Percentiles rank a stretch among this genome's conserved stretches.
Evolutionary conservation across 2,888 invertebrate genomes (phyloP).

Genomic region (Sphecodes monilicornis): DNA sequence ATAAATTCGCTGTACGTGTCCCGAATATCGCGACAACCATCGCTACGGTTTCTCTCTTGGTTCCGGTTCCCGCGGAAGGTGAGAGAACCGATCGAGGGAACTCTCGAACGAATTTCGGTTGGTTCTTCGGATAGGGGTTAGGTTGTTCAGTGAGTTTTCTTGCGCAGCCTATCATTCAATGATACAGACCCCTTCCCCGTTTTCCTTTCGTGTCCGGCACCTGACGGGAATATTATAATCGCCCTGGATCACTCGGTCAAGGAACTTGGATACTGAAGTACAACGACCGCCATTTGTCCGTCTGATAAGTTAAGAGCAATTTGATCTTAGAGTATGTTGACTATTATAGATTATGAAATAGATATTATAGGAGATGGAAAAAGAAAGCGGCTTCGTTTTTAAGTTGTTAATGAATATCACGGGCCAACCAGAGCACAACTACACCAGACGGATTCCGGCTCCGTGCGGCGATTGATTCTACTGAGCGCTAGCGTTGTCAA

Average conservation of each 20-base stretch:
- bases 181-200: constrained; percentile 34
- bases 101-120: constrained; percentile 50
- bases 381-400: too few species aligned
- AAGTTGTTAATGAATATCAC: too few species aligned
- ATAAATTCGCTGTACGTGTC: constrained; percentile 82
- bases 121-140: constrained; percentile 4
- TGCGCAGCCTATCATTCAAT: constrained; percentile 27
- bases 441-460: too few species aligned
- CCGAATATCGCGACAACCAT: constrained; percentile 72
- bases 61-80: constrained; percentile 59
- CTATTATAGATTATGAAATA: too few species aligned
- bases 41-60: constrained; percentile 48
- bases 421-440: too few species aligned
- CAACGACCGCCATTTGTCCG: constrained; percentile 12
- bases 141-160: constrained; percentile 37
- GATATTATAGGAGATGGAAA: too few species aligned
- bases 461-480: too few species aligned
- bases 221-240: constrained; percentile 69
- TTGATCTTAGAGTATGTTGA: not conserved
- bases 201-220: constrained; percentile 51
- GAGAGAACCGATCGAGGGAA: constrained; percentile 31
- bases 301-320: not conserved
- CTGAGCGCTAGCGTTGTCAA: too few species aligned
- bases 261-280: not conserved
- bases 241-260: constrained; percentile 2